Evolutionary conservation across 2,888 invertebrate species (phyloP).

Genomic region (Pristionchus exspectatus): DNA sequence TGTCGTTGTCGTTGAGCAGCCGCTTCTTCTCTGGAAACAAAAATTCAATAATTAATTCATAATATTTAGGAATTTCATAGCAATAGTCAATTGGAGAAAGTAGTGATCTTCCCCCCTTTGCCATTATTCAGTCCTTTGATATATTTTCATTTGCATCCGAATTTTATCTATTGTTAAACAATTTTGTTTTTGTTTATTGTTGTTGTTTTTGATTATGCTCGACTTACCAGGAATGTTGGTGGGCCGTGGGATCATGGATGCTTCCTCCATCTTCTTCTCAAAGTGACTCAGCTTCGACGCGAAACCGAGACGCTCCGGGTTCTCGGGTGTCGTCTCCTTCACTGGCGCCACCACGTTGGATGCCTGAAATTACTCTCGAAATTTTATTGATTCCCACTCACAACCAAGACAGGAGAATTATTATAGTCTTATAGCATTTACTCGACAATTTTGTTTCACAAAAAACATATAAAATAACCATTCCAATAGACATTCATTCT

Average conservation of each 20-base stretch:
- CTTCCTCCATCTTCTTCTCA: conserved; percentile 86
- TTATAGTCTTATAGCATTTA: too few relatives aligned
- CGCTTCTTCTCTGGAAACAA: conserved; percentile 62
- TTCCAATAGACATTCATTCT: too few relatives aligned
- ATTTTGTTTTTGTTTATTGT: too few relatives aligned
- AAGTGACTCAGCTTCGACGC: conserved; percentile 95
- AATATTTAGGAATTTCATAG: not conserved
- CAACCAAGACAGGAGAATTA: too few relatives aligned
- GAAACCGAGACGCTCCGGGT: conserved; percentile 89
- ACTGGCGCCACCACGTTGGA: not conserved
- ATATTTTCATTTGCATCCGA: not conserved
- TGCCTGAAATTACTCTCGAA: not conserved
- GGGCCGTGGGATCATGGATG: conserved; percentile 53
- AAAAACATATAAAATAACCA: too few relatives aligned
- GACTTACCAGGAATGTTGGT: conserved; percentile 31
- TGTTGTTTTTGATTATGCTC: too few relatives aligned
- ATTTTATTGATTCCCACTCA: too few relatives aligned
- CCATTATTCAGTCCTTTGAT: not conserved
- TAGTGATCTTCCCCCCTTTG: not conserved
- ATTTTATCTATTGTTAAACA: not conserved
- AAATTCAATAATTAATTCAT: not conserved
- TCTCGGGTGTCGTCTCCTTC: conserved; percentile 37
- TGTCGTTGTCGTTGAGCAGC: conserved; percentile 82
- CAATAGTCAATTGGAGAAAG: too few relatives aligned
- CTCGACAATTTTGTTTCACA: too few relatives aligned